Conservation (phyloP, 2,113 vertebrate genomes). For the Coptodon bakossiorum region DNA sequence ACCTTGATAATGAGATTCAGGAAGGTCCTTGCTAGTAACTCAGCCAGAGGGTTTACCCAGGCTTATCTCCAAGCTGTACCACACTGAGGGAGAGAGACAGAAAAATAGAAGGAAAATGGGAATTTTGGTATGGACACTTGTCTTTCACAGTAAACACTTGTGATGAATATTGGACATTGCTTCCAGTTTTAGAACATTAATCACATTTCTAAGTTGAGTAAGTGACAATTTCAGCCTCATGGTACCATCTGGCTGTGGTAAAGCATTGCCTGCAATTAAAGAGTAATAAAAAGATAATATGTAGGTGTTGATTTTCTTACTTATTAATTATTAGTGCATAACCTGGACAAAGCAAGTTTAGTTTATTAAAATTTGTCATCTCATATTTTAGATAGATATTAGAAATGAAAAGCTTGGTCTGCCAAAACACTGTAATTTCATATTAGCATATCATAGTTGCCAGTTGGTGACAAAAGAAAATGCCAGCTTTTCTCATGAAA, state of each 20-base stretch:
- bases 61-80: conserved; percentile 58
- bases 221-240: background rate
- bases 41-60: conserved; percentile 54
- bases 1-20: conserved; percentile 54
- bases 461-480: background rate
- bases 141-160: background rate
- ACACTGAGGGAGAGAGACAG: background rate
- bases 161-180: background rate
- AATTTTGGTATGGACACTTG: background rate
- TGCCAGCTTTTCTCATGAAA: background rate
- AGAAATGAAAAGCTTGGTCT: background rate
- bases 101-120: background rate
- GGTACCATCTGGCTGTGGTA: background rate
- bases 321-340: background rate
- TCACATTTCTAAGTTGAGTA: background rate
- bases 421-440: background rate
- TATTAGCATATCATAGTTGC: background rate
- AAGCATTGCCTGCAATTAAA: background rate
- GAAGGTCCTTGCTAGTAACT: conserved; percentile 27
- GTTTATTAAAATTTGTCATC: background rate
- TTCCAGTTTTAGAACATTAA: background rate
- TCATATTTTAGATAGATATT: background rate
- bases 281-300: background rate
- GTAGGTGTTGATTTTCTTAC: background rate
- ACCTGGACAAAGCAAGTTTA: background rate